phyloP scores from a whole-genome alignment of 2,797 vertebrate genomes.

The Myotis pilosus region DNA sequence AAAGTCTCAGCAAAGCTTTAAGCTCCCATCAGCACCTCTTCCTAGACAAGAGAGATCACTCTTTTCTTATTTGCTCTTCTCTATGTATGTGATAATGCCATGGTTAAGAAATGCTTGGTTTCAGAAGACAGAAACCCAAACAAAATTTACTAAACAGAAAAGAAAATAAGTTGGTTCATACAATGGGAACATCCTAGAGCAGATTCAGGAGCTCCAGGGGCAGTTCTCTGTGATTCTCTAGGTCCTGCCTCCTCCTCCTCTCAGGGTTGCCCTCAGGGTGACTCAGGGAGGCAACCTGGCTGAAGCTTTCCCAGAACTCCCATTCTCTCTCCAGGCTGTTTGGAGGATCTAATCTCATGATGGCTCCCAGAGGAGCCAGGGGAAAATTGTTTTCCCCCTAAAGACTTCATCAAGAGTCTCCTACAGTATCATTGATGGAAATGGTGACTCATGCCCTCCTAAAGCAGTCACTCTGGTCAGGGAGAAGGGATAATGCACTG shows the following conservation, averaged over 20 bases:
- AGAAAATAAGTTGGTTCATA: neutral
- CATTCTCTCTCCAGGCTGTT: neutral
- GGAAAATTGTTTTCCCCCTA: neutral
- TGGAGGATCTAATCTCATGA: neutral
- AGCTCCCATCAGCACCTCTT: neutral
- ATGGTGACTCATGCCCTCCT: conserved; percentile 21
- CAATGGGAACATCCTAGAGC: neutral
- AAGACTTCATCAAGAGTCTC: neutral
- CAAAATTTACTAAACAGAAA: neutral
- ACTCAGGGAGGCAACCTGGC: neutral
- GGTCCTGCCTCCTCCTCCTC: neutral
- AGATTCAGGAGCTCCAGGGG: neutral
- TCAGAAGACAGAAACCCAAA: neutral
- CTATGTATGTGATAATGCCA: neutral
- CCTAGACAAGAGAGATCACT: neutral
- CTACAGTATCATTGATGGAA: neutral
- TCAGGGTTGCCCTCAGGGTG: neutral
- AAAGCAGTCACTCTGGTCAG: neutral
- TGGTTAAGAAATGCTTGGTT: neutral
- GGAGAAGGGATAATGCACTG: neutral
- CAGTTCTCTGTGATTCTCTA: neutral
- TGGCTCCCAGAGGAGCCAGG: neutral
- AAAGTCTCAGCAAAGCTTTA: neutral
- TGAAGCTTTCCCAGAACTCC: neutral
- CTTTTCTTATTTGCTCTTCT: neutral